These are phyloP conservation scores for Lathronympha strigana DNA, from an alignment of 2,888 invertebrate genomes.

Conservation along the genomic window DNA sequence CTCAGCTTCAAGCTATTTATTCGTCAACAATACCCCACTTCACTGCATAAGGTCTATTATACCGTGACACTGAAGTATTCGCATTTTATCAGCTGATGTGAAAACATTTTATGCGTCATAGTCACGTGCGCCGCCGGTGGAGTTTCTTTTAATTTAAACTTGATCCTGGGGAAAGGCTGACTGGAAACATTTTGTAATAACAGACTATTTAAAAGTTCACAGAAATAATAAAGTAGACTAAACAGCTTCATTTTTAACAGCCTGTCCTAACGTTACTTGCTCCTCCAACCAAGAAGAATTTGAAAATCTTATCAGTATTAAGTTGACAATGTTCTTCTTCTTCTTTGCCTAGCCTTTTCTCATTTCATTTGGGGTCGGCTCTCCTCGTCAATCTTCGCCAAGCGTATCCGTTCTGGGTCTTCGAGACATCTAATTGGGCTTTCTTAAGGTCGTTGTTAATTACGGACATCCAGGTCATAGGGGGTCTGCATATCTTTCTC, in stretches of 20 bases:
- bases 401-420: no score
- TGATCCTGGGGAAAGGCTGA: constrained; percentile 22
- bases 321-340: no score
- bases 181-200: constrained; percentile 9
- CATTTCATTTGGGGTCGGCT: no score
- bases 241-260: background rate
- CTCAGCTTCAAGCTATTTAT: constrained; percentile 10
- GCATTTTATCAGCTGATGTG: constrained; percentile 14
- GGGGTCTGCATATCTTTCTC: no score
- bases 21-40: background rate
- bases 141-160: constrained; percentile 40
- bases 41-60: constrained; percentile 1
- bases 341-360: no score
- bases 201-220: constrained; percentile 26
- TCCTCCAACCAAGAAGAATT: no score
- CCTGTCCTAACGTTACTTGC: background rate
- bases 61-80: background rate
- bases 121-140: constrained; percentile 20
- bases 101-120: constrained; percentile 30
- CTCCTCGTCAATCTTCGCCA: no score
- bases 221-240: constrained; percentile 9
- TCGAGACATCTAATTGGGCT: no score
- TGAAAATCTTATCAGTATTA: no score
- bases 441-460: no score
- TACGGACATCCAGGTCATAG: no score